Conservation (phyloP, 2,113 vertebrate genomes). For the Porphyrio hochstetteri region DNA sequence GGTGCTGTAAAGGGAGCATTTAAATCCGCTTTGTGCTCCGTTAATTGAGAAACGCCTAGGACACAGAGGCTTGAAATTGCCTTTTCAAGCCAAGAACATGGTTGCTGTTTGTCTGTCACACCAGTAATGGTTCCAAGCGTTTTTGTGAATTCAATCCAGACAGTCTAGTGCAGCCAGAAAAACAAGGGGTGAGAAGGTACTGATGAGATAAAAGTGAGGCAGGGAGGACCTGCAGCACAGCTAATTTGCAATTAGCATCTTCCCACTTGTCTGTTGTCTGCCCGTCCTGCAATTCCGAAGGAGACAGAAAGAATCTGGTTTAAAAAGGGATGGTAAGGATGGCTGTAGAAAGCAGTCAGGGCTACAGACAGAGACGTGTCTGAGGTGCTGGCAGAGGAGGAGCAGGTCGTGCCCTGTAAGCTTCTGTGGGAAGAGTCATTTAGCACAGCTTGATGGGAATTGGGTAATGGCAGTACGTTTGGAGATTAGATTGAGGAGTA, state of each 20-base stretch:
- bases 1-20: not conserved
- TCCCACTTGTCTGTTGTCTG: not conserved
- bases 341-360: not conserved
- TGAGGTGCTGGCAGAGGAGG: not conserved
- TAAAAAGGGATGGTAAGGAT: not conserved
- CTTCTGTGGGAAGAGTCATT: constrained; percentile 6
- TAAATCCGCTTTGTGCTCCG: not conserved
- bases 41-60: not conserved
- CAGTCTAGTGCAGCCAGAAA: not conserved
- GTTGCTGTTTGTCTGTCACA: constrained; percentile 27
- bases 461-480: constrained; percentile 3
- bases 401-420: not conserved
- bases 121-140: not conserved
- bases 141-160: constrained; percentile 5
- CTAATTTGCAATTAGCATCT: constrained; percentile 6
- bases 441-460: constrained; percentile 27
- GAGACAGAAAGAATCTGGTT: not conserved
- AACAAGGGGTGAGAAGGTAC: not conserved
- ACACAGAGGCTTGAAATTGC: not conserved
- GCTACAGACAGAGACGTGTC: not conserved
- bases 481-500: constrained; percentile 5
- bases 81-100: constrained; percentile 24
- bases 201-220: not conserved
- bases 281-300: not conserved
- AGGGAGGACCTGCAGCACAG: not conserved